phyloP scores from a whole-genome alignment of 2,888 invertebrate genomes.

The Kuschelorhynchus macadamiae region DNA sequence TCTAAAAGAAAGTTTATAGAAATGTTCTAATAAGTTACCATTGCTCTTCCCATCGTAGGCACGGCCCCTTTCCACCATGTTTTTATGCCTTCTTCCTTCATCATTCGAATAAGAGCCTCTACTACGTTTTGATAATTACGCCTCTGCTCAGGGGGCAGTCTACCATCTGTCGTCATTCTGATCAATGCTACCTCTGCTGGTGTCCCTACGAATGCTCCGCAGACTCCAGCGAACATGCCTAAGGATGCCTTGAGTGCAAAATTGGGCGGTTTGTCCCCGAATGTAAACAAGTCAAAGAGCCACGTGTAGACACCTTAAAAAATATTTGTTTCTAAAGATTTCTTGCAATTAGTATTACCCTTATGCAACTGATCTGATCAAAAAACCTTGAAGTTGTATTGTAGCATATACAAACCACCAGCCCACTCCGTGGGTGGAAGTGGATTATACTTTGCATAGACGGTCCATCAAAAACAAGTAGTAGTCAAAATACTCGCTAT shows the following conservation, averaged over 20 bases:
- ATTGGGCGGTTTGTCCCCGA: slow-evolving; percentile 80
- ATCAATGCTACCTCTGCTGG: slow-evolving; percentile 97
- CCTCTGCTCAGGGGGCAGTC: slow-evolving; percentile 87
- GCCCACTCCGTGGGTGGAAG: too few species aligned
- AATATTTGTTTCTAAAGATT: too few species aligned
- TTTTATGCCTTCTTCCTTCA: slow-evolving; percentile 55
- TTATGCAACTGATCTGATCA: too few species aligned
- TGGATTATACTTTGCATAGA: too few species aligned
- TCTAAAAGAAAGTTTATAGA: too few species aligned
- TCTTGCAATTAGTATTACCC: not conserved
- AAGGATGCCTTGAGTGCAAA: slow-evolving; percentile 85
- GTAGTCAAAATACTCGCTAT: too few species aligned
- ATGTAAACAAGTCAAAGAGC: slow-evolving; percentile 78
- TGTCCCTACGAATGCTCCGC: slow-evolving; percentile 90
- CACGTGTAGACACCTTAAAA: slow-evolving; percentile 80
- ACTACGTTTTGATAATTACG: slow-evolving; percentile 94
- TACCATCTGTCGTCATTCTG: slow-evolving; percentile 97
- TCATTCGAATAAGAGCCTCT: slow-evolving; percentile 86
- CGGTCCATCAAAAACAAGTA: too few species aligned
- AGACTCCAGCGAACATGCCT: slow-evolving; percentile 89
- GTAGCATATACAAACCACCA: too few species aligned
- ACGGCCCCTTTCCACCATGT: slow-evolving; percentile 74
- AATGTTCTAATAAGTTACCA: too few species aligned
- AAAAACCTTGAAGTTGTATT: too few species aligned
- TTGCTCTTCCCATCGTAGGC: slow-evolving; percentile 89